Conservation (phyloP, 2,797 vertebrate genomes). For the Thunnus albacares region DNA sequence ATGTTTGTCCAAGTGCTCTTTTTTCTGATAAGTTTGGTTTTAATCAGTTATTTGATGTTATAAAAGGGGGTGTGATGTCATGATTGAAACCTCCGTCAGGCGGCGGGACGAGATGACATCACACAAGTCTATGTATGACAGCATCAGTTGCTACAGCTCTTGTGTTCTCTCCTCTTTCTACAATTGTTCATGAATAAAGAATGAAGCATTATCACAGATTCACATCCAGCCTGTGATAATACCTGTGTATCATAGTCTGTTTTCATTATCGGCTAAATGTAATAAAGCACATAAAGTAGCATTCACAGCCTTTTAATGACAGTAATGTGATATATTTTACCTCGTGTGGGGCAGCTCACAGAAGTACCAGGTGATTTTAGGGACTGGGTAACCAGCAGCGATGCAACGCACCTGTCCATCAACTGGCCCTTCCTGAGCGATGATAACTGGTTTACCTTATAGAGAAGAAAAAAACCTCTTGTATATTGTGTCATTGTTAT, state of each 20-base stretch:
- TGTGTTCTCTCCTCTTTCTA: background rate
- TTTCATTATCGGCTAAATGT: background rate
- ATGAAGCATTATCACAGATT: too few relatives aligned
- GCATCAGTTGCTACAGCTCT: too few relatives aligned
- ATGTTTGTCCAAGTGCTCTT: too few relatives aligned
- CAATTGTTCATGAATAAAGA: too few relatives aligned
- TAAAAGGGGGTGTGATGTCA: too few relatives aligned
- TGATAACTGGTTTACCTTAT: constrained; percentile 94
- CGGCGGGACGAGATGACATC: too few relatives aligned
- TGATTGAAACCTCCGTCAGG: too few relatives aligned
- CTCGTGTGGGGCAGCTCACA: constrained; percentile 84
- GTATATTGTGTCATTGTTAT: background rate
- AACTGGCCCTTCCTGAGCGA: constrained; percentile 90
- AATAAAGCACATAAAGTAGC: background rate
- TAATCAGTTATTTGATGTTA: too few relatives aligned
- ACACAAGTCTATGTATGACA: too few relatives aligned
- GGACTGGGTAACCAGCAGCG: constrained; percentile 93
- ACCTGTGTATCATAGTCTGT: background rate
- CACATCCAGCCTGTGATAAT: background rate
- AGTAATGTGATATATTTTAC: constrained; percentile 47
- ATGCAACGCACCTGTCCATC: constrained; percentile 93
- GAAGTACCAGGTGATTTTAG: constrained; percentile 96
- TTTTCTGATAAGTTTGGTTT: too few relatives aligned
- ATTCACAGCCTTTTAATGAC: background rate
- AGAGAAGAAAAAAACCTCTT: background rate